Evolutionary conservation across 1,140 invertebrate genomes (phyloP).

Genomic region (Aporrectodea caliginosa): DNA sequence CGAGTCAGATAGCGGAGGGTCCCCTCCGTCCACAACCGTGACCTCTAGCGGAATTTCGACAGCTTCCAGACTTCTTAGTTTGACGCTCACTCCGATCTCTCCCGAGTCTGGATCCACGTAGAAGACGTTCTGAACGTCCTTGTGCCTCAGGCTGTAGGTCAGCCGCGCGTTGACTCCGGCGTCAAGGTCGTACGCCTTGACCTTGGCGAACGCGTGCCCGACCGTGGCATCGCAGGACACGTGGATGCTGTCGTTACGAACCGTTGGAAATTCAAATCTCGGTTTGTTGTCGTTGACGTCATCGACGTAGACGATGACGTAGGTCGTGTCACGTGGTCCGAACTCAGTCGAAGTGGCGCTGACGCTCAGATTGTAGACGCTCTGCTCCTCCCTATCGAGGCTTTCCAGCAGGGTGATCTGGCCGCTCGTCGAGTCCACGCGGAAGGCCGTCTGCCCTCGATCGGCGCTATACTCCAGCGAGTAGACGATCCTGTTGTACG

Average conservation of each 20-base stretch:
- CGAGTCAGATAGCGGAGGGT: constrained; percentile 5
- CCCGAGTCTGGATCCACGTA: not conserved
- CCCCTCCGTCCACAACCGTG: not conserved
- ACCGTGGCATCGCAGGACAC: constrained; percentile 15
- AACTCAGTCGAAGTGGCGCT: constrained; percentile 10
- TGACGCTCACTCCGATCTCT: not conserved
- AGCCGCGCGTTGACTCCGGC: constrained; percentile 54
- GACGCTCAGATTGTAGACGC: constrained; percentile 16
- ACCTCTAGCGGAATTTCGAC: not conserved
- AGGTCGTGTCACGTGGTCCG: constrained; percentile 61
- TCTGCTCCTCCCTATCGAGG: constrained; percentile 29
- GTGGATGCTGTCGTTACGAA: constrained; percentile 40
- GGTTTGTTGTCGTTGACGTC: constrained; percentile 53
- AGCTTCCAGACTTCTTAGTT: not conserved
- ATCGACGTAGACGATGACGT: constrained; percentile 41
- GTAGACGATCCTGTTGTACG: constrained; percentile 4
- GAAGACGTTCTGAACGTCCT: not conserved
- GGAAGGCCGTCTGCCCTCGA: not conserved
- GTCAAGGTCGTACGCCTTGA: constrained; percentile 58
- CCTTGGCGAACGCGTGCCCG: constrained; percentile 61
- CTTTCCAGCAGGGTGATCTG: not conserved
- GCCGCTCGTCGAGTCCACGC: not conserved
- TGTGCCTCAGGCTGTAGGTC: constrained; percentile 36
- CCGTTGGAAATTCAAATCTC: constrained; percentile 40
- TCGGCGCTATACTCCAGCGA: not conserved